Evolutionary conservation across 2,797 vertebrate species (phyloP).

Genomic region (Anableps anableps): DNA sequence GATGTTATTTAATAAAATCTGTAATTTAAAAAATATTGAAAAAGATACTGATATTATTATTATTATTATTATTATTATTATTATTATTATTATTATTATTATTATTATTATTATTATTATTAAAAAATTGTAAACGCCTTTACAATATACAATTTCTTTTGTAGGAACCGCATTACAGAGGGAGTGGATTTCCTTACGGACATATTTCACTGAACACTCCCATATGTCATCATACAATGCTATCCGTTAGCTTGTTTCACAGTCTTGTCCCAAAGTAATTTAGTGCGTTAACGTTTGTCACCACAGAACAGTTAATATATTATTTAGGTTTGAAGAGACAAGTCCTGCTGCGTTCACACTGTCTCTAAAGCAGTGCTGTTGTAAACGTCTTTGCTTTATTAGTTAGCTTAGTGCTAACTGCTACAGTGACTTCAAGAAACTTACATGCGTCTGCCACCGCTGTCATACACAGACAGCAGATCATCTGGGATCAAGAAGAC

Average conservation of each 20-base stretch:
- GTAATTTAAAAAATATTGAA: neutral
- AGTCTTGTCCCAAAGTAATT: neutral
- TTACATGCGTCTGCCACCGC: constrained; percentile 44
- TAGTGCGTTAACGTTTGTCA: fast-evolving
- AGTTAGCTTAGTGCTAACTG: constrained; percentile 69
- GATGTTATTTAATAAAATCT: neutral
- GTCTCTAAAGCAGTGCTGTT: neutral
- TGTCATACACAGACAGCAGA: constrained; percentile 37
- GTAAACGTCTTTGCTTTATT: neutral
- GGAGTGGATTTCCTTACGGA: constrained; percentile 59
- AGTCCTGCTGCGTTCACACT: neutral
- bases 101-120: neutral
- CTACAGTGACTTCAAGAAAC: constrained; percentile 47
- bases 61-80: neutral
- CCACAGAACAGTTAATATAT: neutral
- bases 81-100: neutral
- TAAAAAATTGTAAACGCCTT: neutral
- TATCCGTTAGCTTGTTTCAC: constrained; percentile 36
- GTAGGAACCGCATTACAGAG: constrained; percentile 60
- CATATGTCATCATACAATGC: constrained; percentile 68
- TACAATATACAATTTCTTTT: neutral
- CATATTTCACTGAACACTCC: constrained; percentile 44
- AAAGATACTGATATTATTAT: too few relatives aligned
- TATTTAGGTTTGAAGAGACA: neutral
- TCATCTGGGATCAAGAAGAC: constrained; percentile 1